phyloP scores from a whole-genome alignment of 2,113 vertebrate genomes.

The Catharus bicknelli region DNA sequence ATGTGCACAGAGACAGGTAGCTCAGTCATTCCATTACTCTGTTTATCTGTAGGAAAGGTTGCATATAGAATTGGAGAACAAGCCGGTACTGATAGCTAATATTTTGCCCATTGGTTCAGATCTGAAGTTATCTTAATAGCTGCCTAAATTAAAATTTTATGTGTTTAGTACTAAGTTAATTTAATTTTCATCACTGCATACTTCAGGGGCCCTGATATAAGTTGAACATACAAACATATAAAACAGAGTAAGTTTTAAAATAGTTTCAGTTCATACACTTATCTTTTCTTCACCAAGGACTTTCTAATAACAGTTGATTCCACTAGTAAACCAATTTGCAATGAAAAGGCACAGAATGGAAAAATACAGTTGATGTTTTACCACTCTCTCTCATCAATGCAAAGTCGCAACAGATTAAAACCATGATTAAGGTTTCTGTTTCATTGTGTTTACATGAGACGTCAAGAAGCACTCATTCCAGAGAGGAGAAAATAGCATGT shows the following conservation, averaged over 20 bases:
- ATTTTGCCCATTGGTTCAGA: background rate
- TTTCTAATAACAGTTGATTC: background rate
- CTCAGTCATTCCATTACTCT: background rate
- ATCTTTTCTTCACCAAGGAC: background rate
- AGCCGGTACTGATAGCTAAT: background rate
- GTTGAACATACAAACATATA: background rate
- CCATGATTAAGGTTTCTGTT: background rate
- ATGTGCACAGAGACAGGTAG: background rate
- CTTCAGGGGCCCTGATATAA: background rate
- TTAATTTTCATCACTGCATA: background rate
- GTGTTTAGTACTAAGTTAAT: background rate
- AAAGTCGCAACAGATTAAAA: background rate
- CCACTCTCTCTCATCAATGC: background rate
- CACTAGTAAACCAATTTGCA: background rate
- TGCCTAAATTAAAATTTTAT: background rate
- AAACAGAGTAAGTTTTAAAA: background rate
- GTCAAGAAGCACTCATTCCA: background rate
- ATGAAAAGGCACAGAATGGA: background rate
- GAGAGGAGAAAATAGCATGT: background rate
- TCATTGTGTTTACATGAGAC: background rate
- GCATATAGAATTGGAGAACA: background rate
- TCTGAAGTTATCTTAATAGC: background rate
- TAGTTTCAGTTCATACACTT: background rate
- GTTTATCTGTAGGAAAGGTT: background rate
- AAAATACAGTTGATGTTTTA: background rate